These are phyloP conservation scores for Climacteris rufus DNA, from an alignment of 2,113 vertebrate species.

Conservation along the genomic window DNA sequence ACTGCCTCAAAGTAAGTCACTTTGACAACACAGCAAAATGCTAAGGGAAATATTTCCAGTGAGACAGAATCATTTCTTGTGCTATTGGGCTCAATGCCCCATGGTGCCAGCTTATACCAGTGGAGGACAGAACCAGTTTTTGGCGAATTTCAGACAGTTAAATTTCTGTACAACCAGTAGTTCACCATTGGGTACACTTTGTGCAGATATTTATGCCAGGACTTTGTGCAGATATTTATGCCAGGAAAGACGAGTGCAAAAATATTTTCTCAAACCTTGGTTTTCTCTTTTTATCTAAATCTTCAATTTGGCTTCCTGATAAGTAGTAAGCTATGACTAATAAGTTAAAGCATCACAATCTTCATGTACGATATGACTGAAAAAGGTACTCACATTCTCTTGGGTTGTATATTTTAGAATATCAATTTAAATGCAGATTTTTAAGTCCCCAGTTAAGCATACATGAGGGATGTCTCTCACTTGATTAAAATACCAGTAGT, in stretches of 20 bases:
- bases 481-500: conserved; percentile 63
- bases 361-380: not conserved
- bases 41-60: not conserved
- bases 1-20: not conserved
- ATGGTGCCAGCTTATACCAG: not conserved
- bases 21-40: not conserved
- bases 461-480: conserved; percentile 11
- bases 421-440: conserved; percentile 76
- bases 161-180: not conserved
- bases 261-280: not conserved
- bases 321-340: not conserved
- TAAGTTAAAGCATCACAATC: conserved; percentile 23
- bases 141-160: not conserved
- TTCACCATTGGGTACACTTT: not conserved
- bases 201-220: not conserved
- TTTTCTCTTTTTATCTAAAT: conserved; percentile 21
- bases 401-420: conserved; percentile 53
- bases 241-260: not conserved
- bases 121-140: not conserved
- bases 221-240: not conserved
- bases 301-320: conserved; percentile 12
- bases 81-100: not conserved
- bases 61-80: not conserved
- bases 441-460: conserved; percentile 42
- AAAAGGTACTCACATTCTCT: not conserved